phyloP scores from a whole-genome alignment of 2,888 invertebrate species.

The Drosophila niveifrons region DNA sequence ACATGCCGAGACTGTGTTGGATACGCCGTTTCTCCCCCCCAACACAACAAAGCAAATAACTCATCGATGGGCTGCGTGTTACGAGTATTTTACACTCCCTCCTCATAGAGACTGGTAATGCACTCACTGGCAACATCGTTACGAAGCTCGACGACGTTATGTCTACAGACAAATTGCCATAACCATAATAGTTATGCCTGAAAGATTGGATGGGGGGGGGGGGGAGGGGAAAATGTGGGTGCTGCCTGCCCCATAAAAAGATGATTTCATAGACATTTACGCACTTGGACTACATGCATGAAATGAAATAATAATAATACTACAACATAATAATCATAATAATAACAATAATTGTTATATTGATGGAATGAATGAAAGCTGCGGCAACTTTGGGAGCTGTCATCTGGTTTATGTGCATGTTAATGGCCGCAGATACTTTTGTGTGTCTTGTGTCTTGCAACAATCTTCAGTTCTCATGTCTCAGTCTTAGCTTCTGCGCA shows the following conservation, averaged over 20 bases:
- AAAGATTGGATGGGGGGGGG: neutral
- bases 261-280: slow-evolving; percentile 82
- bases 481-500: slow-evolving; percentile 51
- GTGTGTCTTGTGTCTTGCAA: slow-evolving; percentile 41
- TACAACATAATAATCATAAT: slow-evolving; percentile 74
- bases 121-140: slow-evolving; percentile 39
- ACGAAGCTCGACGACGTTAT: slow-evolving; percentile 59
- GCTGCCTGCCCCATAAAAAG: slow-evolving; percentile 72
- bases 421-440: slow-evolving; percentile 55
- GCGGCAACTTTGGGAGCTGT: slow-evolving; percentile 27
- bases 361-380: slow-evolving; percentile 51
- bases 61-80: slow-evolving; percentile 79
- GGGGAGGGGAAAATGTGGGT: slow-evolving; percentile 26
- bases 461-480: slow-evolving; percentile 45
- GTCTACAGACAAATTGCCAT: slow-evolving; percentile 83
- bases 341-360: slow-evolving; percentile 77
- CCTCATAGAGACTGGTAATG: slow-evolving; percentile 34
- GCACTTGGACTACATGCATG: slow-evolving; percentile 50
- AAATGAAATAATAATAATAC: slow-evolving; percentile 74
- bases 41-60: slow-evolving; percentile 63
- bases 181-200: slow-evolving; percentile 75
- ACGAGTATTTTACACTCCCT: slow-evolving; percentile 74
- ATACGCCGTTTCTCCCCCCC: slow-evolving; percentile 2
- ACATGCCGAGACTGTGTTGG: slow-evolving; percentile 57
- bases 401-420: slow-evolving; percentile 62